phyloP scores from a whole-genome alignment of 2,113 vertebrate species.

The Cyanoderma ruficeps region DNA sequence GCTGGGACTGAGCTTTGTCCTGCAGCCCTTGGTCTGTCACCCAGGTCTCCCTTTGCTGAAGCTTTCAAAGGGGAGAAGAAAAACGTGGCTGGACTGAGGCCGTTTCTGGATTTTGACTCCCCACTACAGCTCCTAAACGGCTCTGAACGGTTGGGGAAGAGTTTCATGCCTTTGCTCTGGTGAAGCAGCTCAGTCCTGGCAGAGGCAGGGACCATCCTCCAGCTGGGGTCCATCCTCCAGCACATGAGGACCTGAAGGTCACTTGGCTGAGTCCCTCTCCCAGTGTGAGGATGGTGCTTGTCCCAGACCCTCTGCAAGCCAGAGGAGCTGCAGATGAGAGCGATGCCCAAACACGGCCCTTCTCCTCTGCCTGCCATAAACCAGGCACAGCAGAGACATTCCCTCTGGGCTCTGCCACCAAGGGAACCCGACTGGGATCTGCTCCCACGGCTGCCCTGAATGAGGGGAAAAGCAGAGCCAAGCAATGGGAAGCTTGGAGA shows the following conservation, averaged over 20 bases:
- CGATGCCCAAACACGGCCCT: rapidly evolving
- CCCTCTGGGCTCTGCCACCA: neutral
- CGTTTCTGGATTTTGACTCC: neutral
- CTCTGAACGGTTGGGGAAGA: neutral
- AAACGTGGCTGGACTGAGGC: neutral
- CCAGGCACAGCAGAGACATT: rapidly evolving
- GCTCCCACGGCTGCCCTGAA: neutral
- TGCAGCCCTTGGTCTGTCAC: neutral
- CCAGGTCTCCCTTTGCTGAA: neutral
- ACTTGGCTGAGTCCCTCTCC: neutral
- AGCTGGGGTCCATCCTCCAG: neutral
- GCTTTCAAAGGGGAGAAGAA: neutral
- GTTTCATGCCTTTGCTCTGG: neutral
- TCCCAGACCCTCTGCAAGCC: neutral
- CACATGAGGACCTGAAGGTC: neutral
- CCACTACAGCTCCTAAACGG: neutral
- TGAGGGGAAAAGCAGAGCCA: neutral
- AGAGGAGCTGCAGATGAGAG: neutral
- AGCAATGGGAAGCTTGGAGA: neutral
- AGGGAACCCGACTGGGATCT: rapidly evolving
- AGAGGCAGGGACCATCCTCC: neutral
- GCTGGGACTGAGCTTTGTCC: neutral
- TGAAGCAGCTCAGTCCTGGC: neutral
- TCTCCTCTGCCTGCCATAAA: neutral
- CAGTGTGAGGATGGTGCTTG: neutral